phyloP scores from a whole-genome alignment of 2,888 invertebrate species.

The Pseudococcus viburni region DNA sequence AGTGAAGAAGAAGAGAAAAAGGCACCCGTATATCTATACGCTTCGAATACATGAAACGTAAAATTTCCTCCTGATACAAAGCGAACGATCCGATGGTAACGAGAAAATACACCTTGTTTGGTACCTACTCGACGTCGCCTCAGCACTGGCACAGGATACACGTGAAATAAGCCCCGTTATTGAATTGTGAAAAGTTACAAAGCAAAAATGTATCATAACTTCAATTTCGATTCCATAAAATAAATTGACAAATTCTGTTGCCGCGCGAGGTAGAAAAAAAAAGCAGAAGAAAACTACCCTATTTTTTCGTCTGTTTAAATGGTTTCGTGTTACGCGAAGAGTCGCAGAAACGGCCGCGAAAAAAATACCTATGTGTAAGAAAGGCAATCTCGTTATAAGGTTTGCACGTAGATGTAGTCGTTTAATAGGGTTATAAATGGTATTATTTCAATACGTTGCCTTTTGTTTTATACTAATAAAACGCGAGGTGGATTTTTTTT shows the following conservation, averaged over 20 bases:
- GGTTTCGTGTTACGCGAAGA: neutral
- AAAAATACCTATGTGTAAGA: neutral
- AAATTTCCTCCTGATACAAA: neutral
- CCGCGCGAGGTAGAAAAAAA: neutral
- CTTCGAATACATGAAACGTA: neutral
- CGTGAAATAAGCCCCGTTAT: neutral
- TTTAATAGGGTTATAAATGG: conserved; percentile 34
- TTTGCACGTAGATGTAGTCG: conserved; percentile 8
- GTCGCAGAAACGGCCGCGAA: neutral
- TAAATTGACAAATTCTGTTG: conserved; percentile 15
- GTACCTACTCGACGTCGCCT: neutral
- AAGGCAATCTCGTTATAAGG: conserved; percentile 31
- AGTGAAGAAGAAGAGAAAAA: neutral
- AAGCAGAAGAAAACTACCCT: neutral
- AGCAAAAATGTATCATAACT: conserved; percentile 35
- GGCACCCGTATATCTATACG: neutral
- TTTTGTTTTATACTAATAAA: conserved; percentile 17
- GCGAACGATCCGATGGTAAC: neutral
- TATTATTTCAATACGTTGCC: conserved; percentile 29
- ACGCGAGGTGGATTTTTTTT: neutral
- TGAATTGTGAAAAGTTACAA: conserved; percentile 12
- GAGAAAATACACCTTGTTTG: neutral
- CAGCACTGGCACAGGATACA: neutral
- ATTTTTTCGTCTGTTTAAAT: conserved; percentile 14
- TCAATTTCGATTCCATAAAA: conserved; percentile 25